phyloP scores from a whole-genome alignment of 1,140 invertebrate genomes.

The Drosophila seguyi region DNA sequence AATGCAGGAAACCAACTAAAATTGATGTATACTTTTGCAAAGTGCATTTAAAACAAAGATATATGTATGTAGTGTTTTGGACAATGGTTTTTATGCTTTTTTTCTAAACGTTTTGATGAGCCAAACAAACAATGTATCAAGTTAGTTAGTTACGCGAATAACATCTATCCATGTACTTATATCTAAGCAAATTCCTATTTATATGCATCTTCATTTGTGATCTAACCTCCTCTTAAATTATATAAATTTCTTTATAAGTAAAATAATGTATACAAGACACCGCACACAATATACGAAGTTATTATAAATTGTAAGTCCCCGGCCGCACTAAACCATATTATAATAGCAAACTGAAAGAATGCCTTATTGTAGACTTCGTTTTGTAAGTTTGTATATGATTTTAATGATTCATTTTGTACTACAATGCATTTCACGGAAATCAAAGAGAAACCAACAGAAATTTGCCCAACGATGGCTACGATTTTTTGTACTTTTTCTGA shows the following conservation, averaged over 20 bases:
- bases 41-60: constrained; percentile 74
- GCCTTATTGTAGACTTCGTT: constrained; percentile 72
- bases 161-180: constrained; percentile 66
- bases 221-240: constrained; percentile 43
- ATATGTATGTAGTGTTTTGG: constrained; percentile 42
- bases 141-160: constrained; percentile 66
- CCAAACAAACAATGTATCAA: constrained; percentile 44
- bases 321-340: constrained; percentile 33
- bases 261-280: constrained; percentile 27
- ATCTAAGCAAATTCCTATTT: constrained; percentile 66
- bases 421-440: constrained; percentile 47
- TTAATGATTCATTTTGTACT: constrained; percentile 42
- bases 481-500: constrained; percentile 52
- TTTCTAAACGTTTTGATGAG: constrained; percentile 21
- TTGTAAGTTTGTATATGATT: constrained; percentile 70
- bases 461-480: constrained; percentile 46
- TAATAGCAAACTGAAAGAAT: constrained; percentile 29
- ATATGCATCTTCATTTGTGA: constrained; percentile 42
- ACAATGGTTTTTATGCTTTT: constrained; percentile 33
- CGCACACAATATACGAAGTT: constrained; percentile 27
- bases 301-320: constrained; percentile 40
- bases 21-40: constrained; percentile 71
- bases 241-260: constrained; percentile 38
- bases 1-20: constrained; percentile 33
- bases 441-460: constrained; percentile 47